Percentiles rank a stretch among this genome's conserved stretches.
Conservation (phyloP, 2,113 vertebrate species). For the Chaenocephalus aceratus region DNA sequence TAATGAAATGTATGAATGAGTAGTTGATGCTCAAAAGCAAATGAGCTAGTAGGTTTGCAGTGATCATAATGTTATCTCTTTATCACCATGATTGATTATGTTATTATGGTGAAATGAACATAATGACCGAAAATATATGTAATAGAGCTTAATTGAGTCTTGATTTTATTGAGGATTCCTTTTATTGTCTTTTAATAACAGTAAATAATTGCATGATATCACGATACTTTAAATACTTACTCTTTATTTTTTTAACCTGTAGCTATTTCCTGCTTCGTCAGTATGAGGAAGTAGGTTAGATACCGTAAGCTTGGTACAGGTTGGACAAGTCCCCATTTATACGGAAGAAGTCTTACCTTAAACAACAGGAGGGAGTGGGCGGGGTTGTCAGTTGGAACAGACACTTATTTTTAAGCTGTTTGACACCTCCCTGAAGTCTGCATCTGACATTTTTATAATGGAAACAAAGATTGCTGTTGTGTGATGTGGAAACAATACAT, state of each 20-base stretch:
- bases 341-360: neutral
- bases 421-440: neutral
- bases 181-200: neutral
- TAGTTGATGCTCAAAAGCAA: too few relatives aligned
- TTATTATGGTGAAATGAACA: too few relatives aligned
- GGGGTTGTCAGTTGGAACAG: neutral
- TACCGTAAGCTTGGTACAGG: accelerated
- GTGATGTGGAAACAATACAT: conserved; percentile 1
- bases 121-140: too few relatives aligned
- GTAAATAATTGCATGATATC: neutral
- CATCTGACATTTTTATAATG: conserved; percentile 2
- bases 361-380: neutral
- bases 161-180: neutral
- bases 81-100: too few relatives aligned
- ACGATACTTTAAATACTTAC: neutral
- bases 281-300: neutral
- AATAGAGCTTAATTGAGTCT: too few relatives aligned
- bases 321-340: neutral
- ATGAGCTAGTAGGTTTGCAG: too few relatives aligned
- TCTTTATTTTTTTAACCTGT: neutral
- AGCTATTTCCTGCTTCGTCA: neutral
- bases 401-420: neutral
- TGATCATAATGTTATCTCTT: too few relatives aligned
- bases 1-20: too few relatives aligned
- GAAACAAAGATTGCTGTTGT: neutral